Evolutionary conservation across 2,797 vertebrate genomes (phyloP).

Genomic region (Cuculus canorus): DNA sequence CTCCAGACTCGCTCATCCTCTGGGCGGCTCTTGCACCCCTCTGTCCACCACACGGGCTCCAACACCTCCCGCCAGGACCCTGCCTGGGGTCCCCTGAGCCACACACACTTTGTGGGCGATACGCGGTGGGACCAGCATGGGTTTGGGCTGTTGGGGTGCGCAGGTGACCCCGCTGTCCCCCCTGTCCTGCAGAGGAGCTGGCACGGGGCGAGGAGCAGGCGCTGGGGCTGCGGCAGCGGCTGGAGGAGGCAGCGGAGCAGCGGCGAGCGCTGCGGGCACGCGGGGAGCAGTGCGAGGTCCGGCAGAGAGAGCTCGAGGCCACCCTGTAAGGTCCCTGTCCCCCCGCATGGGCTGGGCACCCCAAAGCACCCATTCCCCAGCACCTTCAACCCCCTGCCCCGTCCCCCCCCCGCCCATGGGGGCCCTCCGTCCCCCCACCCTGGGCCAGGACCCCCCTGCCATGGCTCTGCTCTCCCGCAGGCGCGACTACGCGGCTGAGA

Average conservation of each 20-base stretch:
- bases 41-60: neutral
- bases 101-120: fast-evolving
- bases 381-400: neutral
- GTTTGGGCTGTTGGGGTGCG: neutral
- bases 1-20: too few species aligned
- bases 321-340: neutral
- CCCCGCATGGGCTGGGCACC: neutral
- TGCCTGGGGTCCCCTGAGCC: too few species aligned
- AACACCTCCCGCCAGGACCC: fast-evolving
- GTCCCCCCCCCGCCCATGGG: neutral
- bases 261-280: neutral
- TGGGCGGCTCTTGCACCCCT: neutral
- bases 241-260: neutral
- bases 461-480: neutral
- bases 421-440: neutral
- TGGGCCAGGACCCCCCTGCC: neutral
- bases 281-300: neutral
- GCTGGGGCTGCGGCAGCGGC: neutral
- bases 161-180: neutral
- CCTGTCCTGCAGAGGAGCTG: neutral
- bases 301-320: neutral
- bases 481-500: neutral
- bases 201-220: neutral
- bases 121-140: fast-evolving
- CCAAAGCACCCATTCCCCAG: neutral